Conservation (phyloP, 1,140 invertebrate genomes). For the Bacillus rossius region DNA sequence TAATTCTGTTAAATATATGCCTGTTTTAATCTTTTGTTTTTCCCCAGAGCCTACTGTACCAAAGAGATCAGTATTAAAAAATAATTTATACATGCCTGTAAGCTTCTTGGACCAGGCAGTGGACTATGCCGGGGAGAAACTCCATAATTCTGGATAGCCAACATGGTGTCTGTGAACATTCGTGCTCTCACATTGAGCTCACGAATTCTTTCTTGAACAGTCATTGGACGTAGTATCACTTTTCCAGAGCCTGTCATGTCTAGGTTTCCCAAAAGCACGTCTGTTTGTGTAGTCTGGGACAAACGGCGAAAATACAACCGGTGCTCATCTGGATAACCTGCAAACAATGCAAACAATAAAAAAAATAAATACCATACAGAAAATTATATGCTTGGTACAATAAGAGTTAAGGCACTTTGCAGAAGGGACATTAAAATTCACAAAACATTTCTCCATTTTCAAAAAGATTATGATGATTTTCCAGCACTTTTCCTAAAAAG, state of each 20-base stretch:
- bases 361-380: not conserved
- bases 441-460: not conserved
- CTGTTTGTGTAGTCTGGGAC: slow-evolving; percentile 49
- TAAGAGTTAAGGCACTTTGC: not conserved
- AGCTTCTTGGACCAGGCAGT: slow-evolving; percentile 39
- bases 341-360: slow-evolving; percentile 10
- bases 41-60: too few species aligned
- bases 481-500: too few species aligned
- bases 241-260: slow-evolving; percentile 36
- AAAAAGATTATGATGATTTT: too few species aligned
- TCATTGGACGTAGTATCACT: slow-evolving; percentile 42
- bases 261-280: slow-evolving; percentile 44
- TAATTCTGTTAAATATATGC: too few species aligned
- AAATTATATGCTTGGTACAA: not conserved
- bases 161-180: slow-evolving; percentile 48
- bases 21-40: too few species aligned
- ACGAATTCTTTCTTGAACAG: slow-evolving; percentile 46
- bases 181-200: slow-evolving; percentile 47
- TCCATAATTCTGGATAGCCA: slow-evolving; percentile 40
- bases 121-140: slow-evolving; percentile 32
- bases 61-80: not conserved
- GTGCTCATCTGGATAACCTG: slow-evolving; percentile 38
- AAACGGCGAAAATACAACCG: slow-evolving; percentile 43
- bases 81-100: slow-evolving; percentile 33
- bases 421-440: not conserved